Conservation (phyloP, 2,113 vertebrate genomes). For the Catagonus wagneri region DNA sequence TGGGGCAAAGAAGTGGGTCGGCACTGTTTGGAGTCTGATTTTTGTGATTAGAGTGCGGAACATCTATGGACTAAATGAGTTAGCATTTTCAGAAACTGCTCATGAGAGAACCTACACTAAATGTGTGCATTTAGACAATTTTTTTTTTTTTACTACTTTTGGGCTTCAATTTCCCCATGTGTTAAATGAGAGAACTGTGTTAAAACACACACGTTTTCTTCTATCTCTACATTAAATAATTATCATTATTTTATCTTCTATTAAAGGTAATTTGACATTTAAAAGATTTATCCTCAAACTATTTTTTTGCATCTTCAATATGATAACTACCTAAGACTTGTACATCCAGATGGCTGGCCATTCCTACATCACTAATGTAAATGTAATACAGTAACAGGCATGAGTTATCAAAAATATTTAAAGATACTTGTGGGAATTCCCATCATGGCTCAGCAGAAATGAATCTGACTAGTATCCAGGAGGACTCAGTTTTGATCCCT, state of each 20-base stretch:
- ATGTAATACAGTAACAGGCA: neutral
- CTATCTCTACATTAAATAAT: neutral
- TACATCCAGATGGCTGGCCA: neutral
- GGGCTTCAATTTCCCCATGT: neutral
- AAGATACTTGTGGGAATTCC: neutral
- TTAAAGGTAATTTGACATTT: neutral
- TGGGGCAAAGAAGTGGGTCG: neutral
- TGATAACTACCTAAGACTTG: neutral
- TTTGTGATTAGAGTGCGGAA: neutral
- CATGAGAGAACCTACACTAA: neutral
- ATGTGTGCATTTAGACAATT: neutral
- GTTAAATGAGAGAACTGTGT: neutral
- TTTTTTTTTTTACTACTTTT: neutral
- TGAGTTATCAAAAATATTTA: neutral
- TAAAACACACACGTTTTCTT: neutral
- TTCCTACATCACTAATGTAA: neutral
- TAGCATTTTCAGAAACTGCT: neutral
- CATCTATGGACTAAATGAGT: neutral
- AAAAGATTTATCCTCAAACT: neutral
- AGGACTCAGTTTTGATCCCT: no score
- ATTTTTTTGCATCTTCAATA: neutral
- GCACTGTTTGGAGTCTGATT: neutral
- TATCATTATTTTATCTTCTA: neutral
- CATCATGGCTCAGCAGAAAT: no score
- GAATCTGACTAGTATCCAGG: no score